A percentile compares a stretch with the other conserved stretches of the same genome.
phyloP scores from a whole-genome alignment of 2,113 vertebrate genomes.

The Epinephelus lanceolatus region DNA sequence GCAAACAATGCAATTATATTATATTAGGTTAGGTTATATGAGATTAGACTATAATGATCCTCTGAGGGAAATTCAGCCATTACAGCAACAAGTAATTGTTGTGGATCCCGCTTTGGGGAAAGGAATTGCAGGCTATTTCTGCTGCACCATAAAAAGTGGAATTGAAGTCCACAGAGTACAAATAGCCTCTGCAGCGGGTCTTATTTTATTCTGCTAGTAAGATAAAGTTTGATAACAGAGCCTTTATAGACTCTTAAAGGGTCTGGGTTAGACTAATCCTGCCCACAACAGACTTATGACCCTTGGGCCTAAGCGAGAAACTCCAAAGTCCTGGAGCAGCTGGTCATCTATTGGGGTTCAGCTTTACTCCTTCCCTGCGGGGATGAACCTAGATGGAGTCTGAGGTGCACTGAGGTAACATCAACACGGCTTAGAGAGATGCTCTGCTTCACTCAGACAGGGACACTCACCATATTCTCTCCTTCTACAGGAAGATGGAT shows the following conservation, averaged over 20 bases:
- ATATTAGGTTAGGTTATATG: neutral
- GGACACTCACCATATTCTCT: conserved; percentile 31
- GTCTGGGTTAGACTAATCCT: conserved; percentile 64
- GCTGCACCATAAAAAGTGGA: conserved; percentile 54
- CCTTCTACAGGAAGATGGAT: conserved; percentile 59
- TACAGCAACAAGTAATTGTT: conserved; percentile 37
- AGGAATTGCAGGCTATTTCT: conserved; percentile 54
- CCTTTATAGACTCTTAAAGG: conserved; percentile 66
- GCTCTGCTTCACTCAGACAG: conserved; percentile 50
- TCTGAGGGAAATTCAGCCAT: conserved; percentile 7
- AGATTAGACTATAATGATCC: conserved; percentile 11
- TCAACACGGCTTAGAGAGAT: conserved; percentile 55
- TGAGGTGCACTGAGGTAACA: conserved; percentile 54
- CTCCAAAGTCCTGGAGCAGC: conserved; percentile 48
- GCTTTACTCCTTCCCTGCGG: conserved; percentile 34
- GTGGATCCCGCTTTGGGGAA: conserved; percentile 9
- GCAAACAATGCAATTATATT: conserved; percentile 2
- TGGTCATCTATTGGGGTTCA: conserved; percentile 54
- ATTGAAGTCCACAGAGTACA: conserved; percentile 54
- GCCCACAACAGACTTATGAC: conserved; percentile 62
- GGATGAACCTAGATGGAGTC: conserved; percentile 42
- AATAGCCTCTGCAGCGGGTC: conserved; percentile 56
- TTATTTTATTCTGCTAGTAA: conserved; percentile 59
- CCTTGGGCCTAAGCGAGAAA: conserved; percentile 50
- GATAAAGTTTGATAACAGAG: conserved; percentile 67